A percentile compares a stretch with the other conserved stretches of the same genome.
These are phyloP conservation scores for Melipona quadrifasciata DNA, from an alignment of 1,140 invertebrate genomes.

Conservation along the genomic window DNA sequence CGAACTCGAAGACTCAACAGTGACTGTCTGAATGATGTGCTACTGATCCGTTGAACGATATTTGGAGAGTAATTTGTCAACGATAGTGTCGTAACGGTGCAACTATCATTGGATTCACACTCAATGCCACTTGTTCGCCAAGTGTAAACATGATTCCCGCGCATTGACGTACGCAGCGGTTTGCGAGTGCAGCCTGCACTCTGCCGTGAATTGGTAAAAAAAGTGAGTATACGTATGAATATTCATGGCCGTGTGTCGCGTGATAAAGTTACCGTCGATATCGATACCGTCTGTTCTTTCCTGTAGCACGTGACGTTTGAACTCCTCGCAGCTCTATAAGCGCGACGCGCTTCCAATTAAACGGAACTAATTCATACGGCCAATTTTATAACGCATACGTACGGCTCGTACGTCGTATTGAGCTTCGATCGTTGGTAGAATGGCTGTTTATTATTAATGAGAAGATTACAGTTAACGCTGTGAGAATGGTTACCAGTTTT, in stretches of 20 bases:
- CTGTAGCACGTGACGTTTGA: background rate
- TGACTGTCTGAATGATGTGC: background rate
- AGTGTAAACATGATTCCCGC: slow-evolving; percentile 69
- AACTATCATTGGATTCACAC: slow-evolving; percentile 38
- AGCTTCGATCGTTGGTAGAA: background rate
- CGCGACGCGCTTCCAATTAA: background rate
- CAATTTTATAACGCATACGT: background rate
- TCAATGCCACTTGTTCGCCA: slow-evolving; percentile 71
- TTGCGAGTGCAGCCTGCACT: slow-evolving; percentile 42
- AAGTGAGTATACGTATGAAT: slow-evolving; percentile 47
- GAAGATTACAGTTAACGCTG: slow-evolving; percentile 36
- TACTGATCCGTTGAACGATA: background rate
- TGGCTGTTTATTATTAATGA: slow-evolving; percentile 37
- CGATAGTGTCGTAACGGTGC: background rate
- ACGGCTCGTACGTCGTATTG: background rate
- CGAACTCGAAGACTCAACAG: background rate
- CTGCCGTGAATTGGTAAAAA: slow-evolving; percentile 38
- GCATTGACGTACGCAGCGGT: slow-evolving; percentile 65
- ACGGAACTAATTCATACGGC: background rate
- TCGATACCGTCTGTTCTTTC: background rate
- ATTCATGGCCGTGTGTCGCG: background rate
- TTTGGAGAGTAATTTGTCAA: background rate
- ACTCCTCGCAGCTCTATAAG: accelerated
- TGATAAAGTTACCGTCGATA: slow-evolving; percentile 7
- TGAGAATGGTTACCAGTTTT: slow-evolving; percentile 44